Percentiles rank a stretch among this genome's conserved stretches.
Evolutionary conservation across 2,888 invertebrate species (phyloP).

Genomic region (Cheilosia soror): DNA sequence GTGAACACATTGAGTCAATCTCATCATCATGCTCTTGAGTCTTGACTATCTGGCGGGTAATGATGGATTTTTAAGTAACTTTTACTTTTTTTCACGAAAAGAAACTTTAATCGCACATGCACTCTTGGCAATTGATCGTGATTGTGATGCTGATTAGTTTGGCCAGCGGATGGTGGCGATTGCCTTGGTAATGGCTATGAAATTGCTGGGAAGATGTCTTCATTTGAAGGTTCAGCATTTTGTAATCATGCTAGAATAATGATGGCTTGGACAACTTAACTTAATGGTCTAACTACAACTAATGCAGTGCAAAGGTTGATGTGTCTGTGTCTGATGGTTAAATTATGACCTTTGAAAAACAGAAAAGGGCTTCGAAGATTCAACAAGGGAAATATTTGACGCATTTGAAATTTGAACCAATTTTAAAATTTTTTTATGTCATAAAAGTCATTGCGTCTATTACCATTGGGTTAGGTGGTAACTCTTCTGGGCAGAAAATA

Average conservation of each 20-base stretch:
- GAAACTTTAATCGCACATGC: slow-evolving; percentile 57
- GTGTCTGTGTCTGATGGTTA: no score
- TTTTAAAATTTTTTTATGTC: no score
- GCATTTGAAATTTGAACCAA: no score
- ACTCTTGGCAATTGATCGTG: slow-evolving; percentile 55
- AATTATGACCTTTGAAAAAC: no score
- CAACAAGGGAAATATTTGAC: no score
- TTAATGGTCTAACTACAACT: not conserved
- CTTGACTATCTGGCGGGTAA: slow-evolving; percentile 38
- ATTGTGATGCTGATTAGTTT: slow-evolving; percentile 68
- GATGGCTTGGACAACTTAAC: not conserved
- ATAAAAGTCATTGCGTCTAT: no score
- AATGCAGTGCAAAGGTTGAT: not conserved
- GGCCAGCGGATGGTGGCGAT: slow-evolving; percentile 40
- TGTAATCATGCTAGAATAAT: slow-evolving; percentile 17
- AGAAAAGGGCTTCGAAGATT: no score
- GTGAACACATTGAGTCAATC: slow-evolving; percentile 50
- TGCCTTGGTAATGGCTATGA: slow-evolving; percentile 54
- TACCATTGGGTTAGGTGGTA: no score
- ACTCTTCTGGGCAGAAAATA: no score
- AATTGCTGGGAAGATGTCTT: slow-evolving; percentile 59
- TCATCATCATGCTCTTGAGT: slow-evolving; percentile 42
- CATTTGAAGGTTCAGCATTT: slow-evolving; percentile 28
- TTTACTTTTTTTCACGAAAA: slow-evolving; percentile 72
- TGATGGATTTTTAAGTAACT: slow-evolving; percentile 74